phyloP scores from a whole-genome alignment of 2,797 vertebrate genomes.

The Eospalax fontanierii region DNA sequence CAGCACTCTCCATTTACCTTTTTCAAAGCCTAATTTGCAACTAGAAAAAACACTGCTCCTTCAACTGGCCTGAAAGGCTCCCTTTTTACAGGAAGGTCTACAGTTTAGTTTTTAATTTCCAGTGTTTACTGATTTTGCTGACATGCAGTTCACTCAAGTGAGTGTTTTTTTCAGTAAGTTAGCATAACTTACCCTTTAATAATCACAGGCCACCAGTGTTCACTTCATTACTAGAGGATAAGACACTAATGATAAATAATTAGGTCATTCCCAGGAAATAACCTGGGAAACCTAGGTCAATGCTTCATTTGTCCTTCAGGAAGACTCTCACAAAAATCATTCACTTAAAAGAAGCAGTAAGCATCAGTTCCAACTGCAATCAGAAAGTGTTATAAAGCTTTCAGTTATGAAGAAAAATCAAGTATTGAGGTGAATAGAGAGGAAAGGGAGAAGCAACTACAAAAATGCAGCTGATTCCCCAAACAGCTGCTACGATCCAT shows the following conservation, averaged over 20 bases:
- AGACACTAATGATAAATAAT: background rate
- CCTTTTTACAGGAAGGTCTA: background rate
- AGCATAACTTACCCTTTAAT: background rate
- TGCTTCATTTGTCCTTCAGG: background rate
- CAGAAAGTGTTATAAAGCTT: slow-evolving; percentile 21
- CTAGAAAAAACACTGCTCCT: background rate
- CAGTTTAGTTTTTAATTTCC: background rate
- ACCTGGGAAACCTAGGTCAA: background rate
- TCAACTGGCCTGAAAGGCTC: background rate
- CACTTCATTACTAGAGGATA: slow-evolving; percentile 8
- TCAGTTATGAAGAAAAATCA: background rate
- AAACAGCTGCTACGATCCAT: too few species aligned
- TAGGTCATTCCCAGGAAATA: background rate
- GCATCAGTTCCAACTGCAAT: background rate
- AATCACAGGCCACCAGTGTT: background rate
- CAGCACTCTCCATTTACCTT: background rate
- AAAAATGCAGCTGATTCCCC: background rate
- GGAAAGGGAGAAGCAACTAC: slow-evolving; percentile 1
- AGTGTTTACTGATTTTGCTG: slow-evolving; percentile 16
- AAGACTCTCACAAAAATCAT: background rate
- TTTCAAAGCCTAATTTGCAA: background rate
- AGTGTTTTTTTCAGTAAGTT: background rate
- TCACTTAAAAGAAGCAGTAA: background rate
- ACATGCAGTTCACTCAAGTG: background rate
- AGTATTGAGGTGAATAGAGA: slow-evolving; percentile 5